A percentile compares a stretch with the other conserved stretches of the same genome.
Conservation (phyloP, 1,140 invertebrate genomes). For the Aphidius gifuensis region DNA sequence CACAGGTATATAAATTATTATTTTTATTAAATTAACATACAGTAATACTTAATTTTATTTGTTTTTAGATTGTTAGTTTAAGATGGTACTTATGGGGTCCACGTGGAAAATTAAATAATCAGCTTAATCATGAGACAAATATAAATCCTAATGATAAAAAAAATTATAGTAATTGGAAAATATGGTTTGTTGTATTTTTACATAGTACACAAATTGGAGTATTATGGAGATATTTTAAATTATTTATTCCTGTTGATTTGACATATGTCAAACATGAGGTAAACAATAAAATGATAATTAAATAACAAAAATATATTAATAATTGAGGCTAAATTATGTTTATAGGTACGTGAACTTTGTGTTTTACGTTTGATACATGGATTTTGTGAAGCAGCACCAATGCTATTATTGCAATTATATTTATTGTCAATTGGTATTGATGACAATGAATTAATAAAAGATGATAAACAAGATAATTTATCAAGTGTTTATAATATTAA, state of each 20-base stretch:
- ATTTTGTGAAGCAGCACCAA: conserved; percentile 82
- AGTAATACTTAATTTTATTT: neutral
- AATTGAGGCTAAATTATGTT: no score
- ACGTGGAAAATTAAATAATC: conserved; percentile 44
- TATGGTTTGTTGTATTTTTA: conserved; percentile 61
- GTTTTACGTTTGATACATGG: conserved; percentile 82
- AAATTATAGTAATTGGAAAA: conserved; percentile 43
- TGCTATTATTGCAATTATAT: conserved; percentile 81
- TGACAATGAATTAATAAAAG: conserved; percentile 23
- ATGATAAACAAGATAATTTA: conserved; percentile 28
- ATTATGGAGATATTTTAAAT: conserved; percentile 83
- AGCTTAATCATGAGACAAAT: conserved; percentile 24
- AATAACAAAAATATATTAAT: neutral
- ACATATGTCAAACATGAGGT: conserved; percentile 81
- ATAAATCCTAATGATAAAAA: conserved; percentile 33
- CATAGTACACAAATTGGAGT: conserved; percentile 80
- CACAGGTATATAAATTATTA: conserved; percentile 60
- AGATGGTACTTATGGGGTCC: conserved; percentile 54
- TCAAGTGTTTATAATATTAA: conserved; percentile 29
- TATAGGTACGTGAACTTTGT: conserved; percentile 62
- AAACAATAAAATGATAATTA: conserved; percentile 46
- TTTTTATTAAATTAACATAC: neutral
- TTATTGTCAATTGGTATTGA: conserved; percentile 61
- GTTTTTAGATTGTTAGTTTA: conserved; percentile 45
- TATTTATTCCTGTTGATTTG: conserved; percentile 83